Percentiles rank a stretch among this genome's conserved stretches.
Conservation (phyloP, 2,113 vertebrate species). For the Erinaceus europaeus region DNA sequence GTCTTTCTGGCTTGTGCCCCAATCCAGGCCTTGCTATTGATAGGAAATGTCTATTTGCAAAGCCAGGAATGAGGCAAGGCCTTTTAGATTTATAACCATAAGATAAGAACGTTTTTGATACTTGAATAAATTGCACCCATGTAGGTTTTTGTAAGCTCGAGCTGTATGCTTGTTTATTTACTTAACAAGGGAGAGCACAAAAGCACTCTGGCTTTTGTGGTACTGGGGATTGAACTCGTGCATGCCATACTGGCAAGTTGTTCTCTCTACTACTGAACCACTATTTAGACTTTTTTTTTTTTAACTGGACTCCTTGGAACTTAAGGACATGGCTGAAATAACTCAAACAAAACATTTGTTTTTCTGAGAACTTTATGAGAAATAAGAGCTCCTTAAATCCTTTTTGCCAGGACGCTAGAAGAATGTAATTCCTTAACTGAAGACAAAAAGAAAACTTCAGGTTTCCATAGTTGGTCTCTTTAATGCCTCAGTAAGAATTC, state of each 20-base stretch:
- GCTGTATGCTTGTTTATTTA: too few relatives aligned
- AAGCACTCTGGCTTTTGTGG: too few relatives aligned
- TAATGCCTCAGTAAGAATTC: neutral
- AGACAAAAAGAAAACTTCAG: neutral
- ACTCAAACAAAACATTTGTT: neutral
- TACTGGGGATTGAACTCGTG: too few relatives aligned
- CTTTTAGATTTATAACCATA: neutral
- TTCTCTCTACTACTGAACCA: too few relatives aligned
- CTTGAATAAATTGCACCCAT: slow-evolving; percentile 7
- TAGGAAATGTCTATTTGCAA: neutral
- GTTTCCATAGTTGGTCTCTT: neutral
- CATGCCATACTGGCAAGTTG: too few relatives aligned
- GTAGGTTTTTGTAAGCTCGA: too few relatives aligned
- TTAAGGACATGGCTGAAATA: neutral
- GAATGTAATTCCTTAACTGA: neutral
- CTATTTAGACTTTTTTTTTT: too few relatives aligned
- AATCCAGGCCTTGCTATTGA: too few relatives aligned
- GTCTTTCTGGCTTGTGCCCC: too few relatives aligned
- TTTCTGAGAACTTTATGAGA: slow-evolving; percentile 18
- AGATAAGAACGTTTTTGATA: neutral
- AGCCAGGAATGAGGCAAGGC: neutral
- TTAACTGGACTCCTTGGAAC: neutral
- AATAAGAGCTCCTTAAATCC: neutral
- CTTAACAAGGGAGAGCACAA: too few relatives aligned
- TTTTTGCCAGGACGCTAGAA: neutral